Percentiles rank a stretch among this genome's conserved stretches.
These are phyloP conservation scores for Polydesmus complanatus DNA, from an alignment of 2,888 invertebrate genomes.

Conservation along the genomic window DNA sequence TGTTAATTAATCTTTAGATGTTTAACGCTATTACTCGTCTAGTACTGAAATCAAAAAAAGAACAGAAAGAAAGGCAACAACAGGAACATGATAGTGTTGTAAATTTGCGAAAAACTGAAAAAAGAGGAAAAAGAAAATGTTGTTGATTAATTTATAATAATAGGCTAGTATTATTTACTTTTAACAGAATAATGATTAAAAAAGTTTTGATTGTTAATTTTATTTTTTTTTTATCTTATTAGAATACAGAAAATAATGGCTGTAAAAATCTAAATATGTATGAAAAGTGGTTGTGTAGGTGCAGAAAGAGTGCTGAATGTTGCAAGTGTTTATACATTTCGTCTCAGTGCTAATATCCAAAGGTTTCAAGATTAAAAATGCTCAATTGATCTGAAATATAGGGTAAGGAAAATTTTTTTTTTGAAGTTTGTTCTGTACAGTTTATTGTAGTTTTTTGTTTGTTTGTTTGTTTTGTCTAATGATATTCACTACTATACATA, in stretches of 20 bases:
- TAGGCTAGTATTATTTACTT: background rate
- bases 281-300: background rate
- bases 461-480: background rate
- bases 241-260: no score
- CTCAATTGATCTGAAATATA: background rate
- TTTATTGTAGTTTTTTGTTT: background rate
- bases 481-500: background rate
- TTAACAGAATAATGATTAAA: no score
- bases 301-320: background rate
- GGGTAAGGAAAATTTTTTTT: background rate
- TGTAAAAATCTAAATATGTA: background rate
- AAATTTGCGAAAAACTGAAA: slow-evolving; percentile 45
- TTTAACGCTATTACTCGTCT: slow-evolving; percentile 58
- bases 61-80: slow-evolving; percentile 55
- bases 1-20: slow-evolving; percentile 40
- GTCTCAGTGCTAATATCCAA: background rate
- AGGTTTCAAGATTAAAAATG: background rate
- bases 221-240: background rate
- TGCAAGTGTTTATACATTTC: background rate
- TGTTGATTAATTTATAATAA: slow-evolving; percentile 20
- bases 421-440: background rate
- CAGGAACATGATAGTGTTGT: slow-evolving; percentile 44
- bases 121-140: slow-evolving; percentile 26
- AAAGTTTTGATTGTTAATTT: no score
- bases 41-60: slow-evolving; percentile 72